A percentile compares a stretch with the other conserved stretches of the same genome.
These are phyloP conservation scores for Anthopleura xanthogrammica DNA, from an alignment of 92 coral and sea anemone genomes.

Conservation along the genomic window DNA sequence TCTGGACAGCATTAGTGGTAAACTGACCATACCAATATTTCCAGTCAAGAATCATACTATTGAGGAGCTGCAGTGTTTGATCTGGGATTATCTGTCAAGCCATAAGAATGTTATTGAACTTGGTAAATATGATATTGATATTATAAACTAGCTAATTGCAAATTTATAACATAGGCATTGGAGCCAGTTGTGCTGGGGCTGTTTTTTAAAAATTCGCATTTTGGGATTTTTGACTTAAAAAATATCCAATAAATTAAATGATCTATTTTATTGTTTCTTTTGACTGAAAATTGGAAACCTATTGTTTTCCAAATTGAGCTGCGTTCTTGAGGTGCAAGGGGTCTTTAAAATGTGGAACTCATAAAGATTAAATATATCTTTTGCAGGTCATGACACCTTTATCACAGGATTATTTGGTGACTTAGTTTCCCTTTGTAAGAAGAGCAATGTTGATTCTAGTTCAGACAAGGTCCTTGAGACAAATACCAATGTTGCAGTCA, in stretches of 20 bases:
- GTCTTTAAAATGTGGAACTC: too few relatives aligned
- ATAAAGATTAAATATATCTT: background rate
- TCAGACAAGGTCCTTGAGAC: constrained; percentile 12
- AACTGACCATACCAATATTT: constrained; percentile 60
- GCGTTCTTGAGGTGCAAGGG: too few relatives aligned
- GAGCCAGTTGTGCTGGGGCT: too few relatives aligned
- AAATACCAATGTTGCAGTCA: constrained; percentile 71
- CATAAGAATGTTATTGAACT: constrained; percentile 71
- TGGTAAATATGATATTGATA: constrained; percentile 49
- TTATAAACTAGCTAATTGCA: background rate
- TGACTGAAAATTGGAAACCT: too few relatives aligned
- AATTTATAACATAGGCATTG: background rate
- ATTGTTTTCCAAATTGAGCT: too few relatives aligned
- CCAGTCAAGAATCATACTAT: constrained; percentile 42
- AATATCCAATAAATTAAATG: too few relatives aligned
- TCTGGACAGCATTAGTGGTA: constrained; percentile 77
- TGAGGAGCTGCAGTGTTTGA: constrained; percentile 58
- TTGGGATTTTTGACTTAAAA: too few relatives aligned
- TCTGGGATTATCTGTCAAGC: constrained; percentile 48
- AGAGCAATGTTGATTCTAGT: background rate
- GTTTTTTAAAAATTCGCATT: too few relatives aligned
- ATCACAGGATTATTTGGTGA: constrained; percentile 66
- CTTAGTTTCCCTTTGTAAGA: constrained; percentile 49
- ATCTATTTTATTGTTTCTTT: too few relatives aligned
- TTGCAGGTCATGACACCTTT: constrained; percentile 73